Base-by-base conservation (phyloP, 92 coral and sea anemone species). In the Phymanthus crucifer region DNA sequence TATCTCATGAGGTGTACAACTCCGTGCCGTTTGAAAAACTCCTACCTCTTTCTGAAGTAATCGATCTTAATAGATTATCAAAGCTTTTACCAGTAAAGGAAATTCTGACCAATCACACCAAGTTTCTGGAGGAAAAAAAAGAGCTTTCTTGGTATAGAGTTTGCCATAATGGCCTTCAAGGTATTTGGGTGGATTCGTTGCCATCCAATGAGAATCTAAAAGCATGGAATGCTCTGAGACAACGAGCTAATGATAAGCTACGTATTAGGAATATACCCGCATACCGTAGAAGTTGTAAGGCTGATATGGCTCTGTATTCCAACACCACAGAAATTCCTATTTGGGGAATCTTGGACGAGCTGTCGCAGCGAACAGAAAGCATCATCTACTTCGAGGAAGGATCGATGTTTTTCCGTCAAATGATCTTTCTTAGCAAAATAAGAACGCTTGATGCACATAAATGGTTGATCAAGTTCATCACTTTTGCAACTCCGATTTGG, bases 381-480 rank as follows among this genome's bases (percentile, higher is more conserved):
- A 70, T 96, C 73, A 48, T 93, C 4, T 96, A 96, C 70, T 96
- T 96, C 70, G 89, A 90, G 35, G 95, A 93, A 66, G 99, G 98
- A 9, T 93, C 98, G n/a, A 89, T 96, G 73, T 96, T 82, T 73
- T 82, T 85, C 37, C 86, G 96, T 23, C 61, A 79, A 50, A 75
- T 96, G 84, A 45, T 89, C 0, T 96, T 96, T 56, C 84, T 85
- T 43, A 81, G 84, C 33, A 81, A 76, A 71, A 70, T 85, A 40
- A 70, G 92, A 33, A 97, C 93, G 5, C 73, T 89, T n/a, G 87
- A 82, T 67, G 87, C 93, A 13, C 99, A 96, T 52, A 88, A 76
- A 66, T 91, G 96, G 93, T 70, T 82, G 7, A 85, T 89, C 66
- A 85, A 85, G 29, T 89, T 84, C 45, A 82, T 96, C 23, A 94